phyloP scores from a whole-genome alignment of 2,888 invertebrate species.

The Ichneumon xanthorius region DNA sequence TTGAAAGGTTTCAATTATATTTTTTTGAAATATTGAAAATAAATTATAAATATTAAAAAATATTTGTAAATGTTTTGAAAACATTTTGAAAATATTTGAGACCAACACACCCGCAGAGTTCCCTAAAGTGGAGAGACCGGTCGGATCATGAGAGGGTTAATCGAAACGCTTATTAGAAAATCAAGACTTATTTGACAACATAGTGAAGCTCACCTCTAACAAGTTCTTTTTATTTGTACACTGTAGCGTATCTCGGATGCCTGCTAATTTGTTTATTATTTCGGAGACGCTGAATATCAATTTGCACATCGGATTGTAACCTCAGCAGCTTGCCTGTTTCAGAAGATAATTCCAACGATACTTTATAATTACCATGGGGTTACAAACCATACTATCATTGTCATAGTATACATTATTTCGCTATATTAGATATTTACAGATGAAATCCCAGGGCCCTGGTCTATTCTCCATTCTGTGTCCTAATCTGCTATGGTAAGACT shows the following conservation, averaged over 20 bases:
- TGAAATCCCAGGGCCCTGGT: background rate
- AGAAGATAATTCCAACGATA: background rate
- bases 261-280: background rate
- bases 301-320: background rate
- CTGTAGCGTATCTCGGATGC: background rate
- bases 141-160: no score
- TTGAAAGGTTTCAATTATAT: no score
- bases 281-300: background rate
- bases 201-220: background rate
- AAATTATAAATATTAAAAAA: no score
- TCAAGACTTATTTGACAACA: no score
- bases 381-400: background rate
- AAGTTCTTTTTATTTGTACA: background rate
- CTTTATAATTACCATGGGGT: background rate
- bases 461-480: background rate
- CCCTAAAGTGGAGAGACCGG: no score
- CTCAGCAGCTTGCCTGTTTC: background rate
- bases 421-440: background rate
- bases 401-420: background rate
- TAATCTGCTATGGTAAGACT: slow-evolving; percentile 11
- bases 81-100: no score
- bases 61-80: no score
- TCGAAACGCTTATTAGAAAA: no score
- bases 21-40: no score
- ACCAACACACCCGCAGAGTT: no score